Base-by-base conservation (phyloP, 2,888 invertebrate species). In the Lutraria lutraria region DNA sequence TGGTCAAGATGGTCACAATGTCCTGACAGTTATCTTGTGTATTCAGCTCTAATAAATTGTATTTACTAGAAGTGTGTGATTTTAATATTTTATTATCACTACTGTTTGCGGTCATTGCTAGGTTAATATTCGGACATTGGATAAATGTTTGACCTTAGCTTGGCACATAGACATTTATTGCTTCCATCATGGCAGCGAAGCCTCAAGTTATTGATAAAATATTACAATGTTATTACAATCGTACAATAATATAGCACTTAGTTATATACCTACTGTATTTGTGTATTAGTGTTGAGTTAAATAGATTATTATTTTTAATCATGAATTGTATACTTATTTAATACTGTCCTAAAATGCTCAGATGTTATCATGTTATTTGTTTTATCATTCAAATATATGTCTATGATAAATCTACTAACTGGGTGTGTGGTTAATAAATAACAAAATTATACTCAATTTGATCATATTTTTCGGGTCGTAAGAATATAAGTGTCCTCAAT, bases 1-100 rank as follows among this genome's bases (percentile, higher is more conserved):
- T 76, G 76, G 76, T 76, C 76, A 76, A 76, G 81, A n/a, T 81
- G 53, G 15, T 43, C 43, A 1, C 81, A 53, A 53, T 81, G 25
- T 54, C 53, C 15, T 52, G 52, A n/a, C 21, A 3, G 52, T 53
- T 54, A 81, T 81, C 54, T 81, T 52, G 19, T 29, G 3, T 54
- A 34, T 29, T 15, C 12, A 54, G 15, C 53, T 3, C 25, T 54
- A n/a, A 81, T 53, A 54, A 53, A 81, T 25, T 81, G 52, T 25
- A 25, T 81, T 52, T 10, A 16, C 29, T 52, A 16, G 43, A n/a
- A 52, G 52, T 21, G n/a, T 21, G 53, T 81, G 81, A 54, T 81
- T 81, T 81, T 81, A 25, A 81, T 81, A 81, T 54, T 76, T 76
- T 19, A 76, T 76, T 76, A 76, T 31, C 76, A 19, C 76, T 31